Base-by-base conservation (phyloP, 1,140 invertebrate genomes). In the Drosophila pruinosa region DNA sequence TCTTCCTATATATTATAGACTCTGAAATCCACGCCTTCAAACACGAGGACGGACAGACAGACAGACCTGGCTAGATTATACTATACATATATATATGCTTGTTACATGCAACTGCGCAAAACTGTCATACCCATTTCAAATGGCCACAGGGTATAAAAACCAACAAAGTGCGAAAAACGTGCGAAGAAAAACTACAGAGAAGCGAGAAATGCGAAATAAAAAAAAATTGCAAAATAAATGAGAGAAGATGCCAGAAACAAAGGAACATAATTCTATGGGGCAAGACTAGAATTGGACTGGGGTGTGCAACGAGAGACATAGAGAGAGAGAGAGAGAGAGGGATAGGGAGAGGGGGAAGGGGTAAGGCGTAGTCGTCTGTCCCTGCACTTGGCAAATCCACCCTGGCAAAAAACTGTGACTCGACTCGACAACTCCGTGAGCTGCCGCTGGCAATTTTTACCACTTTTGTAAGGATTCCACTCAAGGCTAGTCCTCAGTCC, bases 401-500 rank as follows among this genome's bases (percentile, higher is more conserved):
- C 81, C 81, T 86, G 68, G 64, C 68, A 65, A 34, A 43, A 65
- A 34, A 43, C 14, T 5, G 45, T 61, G 65, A 73, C 72, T 63
- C 63, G 65, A 73, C 72, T 63, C 63, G 26, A 14, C 14, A 21
- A 48, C 41, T 34, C 14, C 3, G 28, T 58, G 28, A 53, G 43
- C 38, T 39, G 80, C 72, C 80, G 54, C 65, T 56, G 82, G 81
- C 73, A 75, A 81, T 70, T 78, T 85, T 88, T 88, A 81, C 82
- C 81, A 85, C 81, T 88, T 85, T 86, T 86, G 39, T 86, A 86
- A 88, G 81, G 81, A 86, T 88, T 86, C 81, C 70, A 74, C 72
- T 77, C 81, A 80, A 81, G 77, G 80, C 76, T 83, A 78, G 61
- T 79, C 48, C 28, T 24, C 48, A 12, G 36, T 26, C n/a, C 38